Evolutionary conservation across 2,888 invertebrate genomes (phyloP).

Genomic region (Morpho achilles): DNA sequence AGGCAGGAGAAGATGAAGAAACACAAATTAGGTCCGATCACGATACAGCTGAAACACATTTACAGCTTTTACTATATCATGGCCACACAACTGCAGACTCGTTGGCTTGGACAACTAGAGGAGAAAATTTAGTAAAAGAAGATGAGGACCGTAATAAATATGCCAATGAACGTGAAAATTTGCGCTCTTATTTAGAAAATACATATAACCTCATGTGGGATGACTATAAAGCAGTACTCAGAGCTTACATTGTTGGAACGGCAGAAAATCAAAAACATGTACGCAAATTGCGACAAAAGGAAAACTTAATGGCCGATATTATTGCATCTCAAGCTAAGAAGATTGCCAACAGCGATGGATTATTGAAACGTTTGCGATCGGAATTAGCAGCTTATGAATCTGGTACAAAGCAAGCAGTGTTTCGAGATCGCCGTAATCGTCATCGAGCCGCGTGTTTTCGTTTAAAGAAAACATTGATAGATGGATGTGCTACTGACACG

Average conservation of each 20-base stretch:
- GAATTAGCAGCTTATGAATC: conserved; percentile 66
- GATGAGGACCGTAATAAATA: conserved; percentile 62
- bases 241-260: conserved; percentile 54
- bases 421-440: conserved; percentile 60
- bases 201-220: conserved; percentile 60
- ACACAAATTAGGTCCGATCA: conserved; percentile 46
- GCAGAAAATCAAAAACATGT: conserved; percentile 65
- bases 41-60: conserved; percentile 59
- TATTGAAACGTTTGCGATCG: conserved; percentile 52
- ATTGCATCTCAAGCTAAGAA: conserved; percentile 65
- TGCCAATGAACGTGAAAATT: conserved; percentile 50
- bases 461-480: conserved; percentile 48
- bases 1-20: conserved; percentile 45
- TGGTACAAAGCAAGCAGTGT: conserved; percentile 64
- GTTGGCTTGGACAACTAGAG: conserved; percentile 57
- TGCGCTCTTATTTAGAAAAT: conserved; percentile 60
- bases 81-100: conserved; percentile 54
- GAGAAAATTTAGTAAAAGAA: conserved; percentile 64
- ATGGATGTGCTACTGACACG: conserved; percentile 48
- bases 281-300: conserved; percentile 59
- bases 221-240: conserved; percentile 59
- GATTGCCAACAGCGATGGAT: conserved; percentile 58
- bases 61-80: conserved; percentile 59
- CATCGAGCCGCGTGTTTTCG: conserved; percentile 55
- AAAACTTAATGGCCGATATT: conserved; percentile 66